A percentile compares a stretch with the other conserved stretches of the same genome.
Conservation (phyloP, 1,140 invertebrate species). For the Cherax destructor region DNA sequence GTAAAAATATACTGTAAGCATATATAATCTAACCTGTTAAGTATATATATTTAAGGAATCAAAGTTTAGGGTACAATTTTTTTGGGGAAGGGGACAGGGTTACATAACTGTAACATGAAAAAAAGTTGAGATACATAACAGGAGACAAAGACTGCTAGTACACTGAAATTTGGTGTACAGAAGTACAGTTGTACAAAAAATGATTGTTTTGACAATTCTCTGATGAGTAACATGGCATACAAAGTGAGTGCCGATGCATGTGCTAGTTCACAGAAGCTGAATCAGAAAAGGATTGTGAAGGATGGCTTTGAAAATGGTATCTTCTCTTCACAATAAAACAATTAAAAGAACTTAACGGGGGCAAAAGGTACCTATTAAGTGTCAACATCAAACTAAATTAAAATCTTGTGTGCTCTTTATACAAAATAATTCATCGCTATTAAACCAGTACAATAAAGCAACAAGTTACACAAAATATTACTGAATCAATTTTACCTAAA, state of each 20-base stretch:
- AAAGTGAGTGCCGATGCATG: not conserved
- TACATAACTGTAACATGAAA: conserved; percentile 14
- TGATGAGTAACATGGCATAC: not conserved
- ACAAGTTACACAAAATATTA: too few species aligned
- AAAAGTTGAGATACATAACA: not conserved
- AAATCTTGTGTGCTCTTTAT: too few species aligned
- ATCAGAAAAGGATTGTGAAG: not conserved
- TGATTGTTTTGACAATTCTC: not conserved
- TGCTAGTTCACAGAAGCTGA: not conserved
- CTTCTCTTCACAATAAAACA: not conserved
- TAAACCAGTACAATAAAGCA: too few species aligned
- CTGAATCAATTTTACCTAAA: too few species aligned
- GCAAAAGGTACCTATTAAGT: too few species aligned
- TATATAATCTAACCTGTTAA: not conserved
- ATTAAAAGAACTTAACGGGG: too few species aligned
- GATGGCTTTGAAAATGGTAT: not conserved
- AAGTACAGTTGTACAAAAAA: not conserved
- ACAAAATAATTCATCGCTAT: too few species aligned
- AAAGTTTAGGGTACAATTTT: not conserved
- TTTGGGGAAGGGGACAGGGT: not conserved
- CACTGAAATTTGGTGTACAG: not conserved
- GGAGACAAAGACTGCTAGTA: not conserved
- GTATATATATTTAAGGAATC: not conserved
- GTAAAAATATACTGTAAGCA: not conserved
- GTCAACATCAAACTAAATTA: too few species aligned